Percentiles rank a stretch among this genome's conserved stretches.
Evolutionary conservation across 2,113 vertebrate species (phyloP).

Genomic region (Nibea albiflora): DNA sequence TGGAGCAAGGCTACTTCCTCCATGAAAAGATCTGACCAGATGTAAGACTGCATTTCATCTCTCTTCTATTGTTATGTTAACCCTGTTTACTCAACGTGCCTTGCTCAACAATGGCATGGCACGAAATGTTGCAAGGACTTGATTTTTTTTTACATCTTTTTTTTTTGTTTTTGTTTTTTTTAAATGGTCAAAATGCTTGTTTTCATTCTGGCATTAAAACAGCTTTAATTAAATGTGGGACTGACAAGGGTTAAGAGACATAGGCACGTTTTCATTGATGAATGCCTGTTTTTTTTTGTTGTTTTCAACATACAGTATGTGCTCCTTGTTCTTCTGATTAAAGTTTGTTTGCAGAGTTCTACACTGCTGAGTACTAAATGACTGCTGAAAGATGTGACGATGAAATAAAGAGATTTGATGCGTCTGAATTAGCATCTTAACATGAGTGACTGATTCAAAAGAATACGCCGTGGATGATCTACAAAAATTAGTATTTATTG

Average conservation of each 20-base stretch:
- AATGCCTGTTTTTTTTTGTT: neutral
- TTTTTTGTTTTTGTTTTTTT: neutral
- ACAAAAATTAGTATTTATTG: conserved; percentile 77
- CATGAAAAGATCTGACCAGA: neutral
- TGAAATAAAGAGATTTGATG: conserved; percentile 25
- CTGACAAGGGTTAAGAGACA: conserved; percentile 22
- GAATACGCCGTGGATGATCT: conserved; percentile 35
- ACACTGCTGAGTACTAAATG: conserved; percentile 15
- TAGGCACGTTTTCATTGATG: conserved; percentile 25
- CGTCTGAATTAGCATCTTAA: neutral
- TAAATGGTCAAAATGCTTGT: conserved; percentile 27
- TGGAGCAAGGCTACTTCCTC: conserved; percentile 12
- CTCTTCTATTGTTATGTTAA: neutral
- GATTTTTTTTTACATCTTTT: neutral
- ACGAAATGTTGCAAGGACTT: conserved; percentile 29
- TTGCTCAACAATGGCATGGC: conserved; percentile 39
- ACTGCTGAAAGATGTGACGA: conserved; percentile 28
- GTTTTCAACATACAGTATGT: conserved; percentile 32
- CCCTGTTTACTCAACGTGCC: conserved; percentile 59
- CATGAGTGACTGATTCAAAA: conserved; percentile 23
- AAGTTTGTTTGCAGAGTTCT: conserved; percentile 52
- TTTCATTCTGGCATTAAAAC: conserved; percentile 61
- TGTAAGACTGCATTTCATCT: neutral
- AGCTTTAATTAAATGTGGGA: conserved; percentile 57
- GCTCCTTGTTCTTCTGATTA: conserved; percentile 51